phyloP scores from a whole-genome alignment of 2,797 vertebrate genomes.

The Peromyscus aztecus region DNA sequence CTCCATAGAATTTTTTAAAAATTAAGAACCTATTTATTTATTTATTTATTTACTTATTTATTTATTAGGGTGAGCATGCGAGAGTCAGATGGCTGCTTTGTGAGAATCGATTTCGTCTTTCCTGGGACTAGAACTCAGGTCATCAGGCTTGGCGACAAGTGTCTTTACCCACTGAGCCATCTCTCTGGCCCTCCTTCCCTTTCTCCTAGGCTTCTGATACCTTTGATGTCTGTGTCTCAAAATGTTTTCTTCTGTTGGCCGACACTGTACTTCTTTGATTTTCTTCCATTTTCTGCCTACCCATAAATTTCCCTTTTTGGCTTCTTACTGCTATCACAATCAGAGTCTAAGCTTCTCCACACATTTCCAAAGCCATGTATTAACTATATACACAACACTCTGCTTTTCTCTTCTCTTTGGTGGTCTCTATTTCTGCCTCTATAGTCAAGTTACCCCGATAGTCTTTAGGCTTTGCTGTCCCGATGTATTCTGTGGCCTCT shows the following conservation, averaged over 20 bases:
- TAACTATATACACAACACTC: not conserved
- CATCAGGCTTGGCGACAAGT: not conserved
- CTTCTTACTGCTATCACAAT: not conserved
- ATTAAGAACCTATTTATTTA: not conserved
- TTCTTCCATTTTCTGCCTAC: not conserved
- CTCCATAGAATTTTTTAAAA: not conserved
- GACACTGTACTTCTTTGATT: not conserved
- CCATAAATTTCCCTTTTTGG: not conserved
- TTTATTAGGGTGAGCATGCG: not conserved
- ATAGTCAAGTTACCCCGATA: not conserved
- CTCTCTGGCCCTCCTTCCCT: not conserved
- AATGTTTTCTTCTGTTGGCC: not conserved
- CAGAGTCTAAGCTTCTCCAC: not conserved
- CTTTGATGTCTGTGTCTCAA: not conserved
- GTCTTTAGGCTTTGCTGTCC: not conserved
- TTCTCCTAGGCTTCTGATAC: not conserved
- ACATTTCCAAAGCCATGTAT: not conserved
- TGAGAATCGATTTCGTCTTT: not conserved
- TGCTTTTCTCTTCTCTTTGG: not conserved
- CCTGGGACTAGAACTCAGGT: not conserved
- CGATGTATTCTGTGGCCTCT: not conserved
- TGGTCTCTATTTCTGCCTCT: not conserved
- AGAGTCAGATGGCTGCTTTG: not conserved
- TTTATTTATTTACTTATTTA: not conserved
- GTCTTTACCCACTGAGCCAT: not conserved